phyloP scores from a whole-genome alignment of 1,140 invertebrate genomes.

The Amyelois transitella region DNA sequence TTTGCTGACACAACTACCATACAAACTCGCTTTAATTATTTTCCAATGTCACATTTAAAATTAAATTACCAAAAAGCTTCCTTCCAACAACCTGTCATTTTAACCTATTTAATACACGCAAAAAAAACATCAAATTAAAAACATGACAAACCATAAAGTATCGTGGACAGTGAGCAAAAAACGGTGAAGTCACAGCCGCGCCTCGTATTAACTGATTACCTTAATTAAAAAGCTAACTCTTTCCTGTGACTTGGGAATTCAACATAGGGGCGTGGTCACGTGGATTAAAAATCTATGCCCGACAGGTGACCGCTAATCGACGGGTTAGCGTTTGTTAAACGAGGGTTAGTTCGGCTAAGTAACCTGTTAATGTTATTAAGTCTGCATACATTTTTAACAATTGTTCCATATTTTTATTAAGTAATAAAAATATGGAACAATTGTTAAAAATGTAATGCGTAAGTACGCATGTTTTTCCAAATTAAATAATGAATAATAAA shows the following conservation, averaged over 20 bases:
- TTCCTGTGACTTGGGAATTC: constrained; percentile 41
- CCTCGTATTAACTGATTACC: constrained; percentile 67
- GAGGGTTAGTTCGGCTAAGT: too few species aligned
- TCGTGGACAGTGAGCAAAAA: not conserved
- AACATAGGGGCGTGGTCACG: constrained; percentile 26
- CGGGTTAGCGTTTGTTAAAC: not conserved
- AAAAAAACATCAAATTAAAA: not conserved
- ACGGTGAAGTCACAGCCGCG: constrained; percentile 29
- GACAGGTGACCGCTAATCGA: constrained; percentile 7
- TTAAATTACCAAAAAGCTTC: not conserved
- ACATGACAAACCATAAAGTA: not conserved
- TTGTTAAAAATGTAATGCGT: too few species aligned
- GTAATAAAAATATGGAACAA: too few species aligned
- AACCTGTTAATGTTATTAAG: too few species aligned
- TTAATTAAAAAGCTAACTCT: constrained; percentile 69
- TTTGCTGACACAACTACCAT: too few species aligned
- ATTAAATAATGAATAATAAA: too few species aligned
- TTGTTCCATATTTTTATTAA: too few species aligned
- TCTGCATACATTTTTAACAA: too few species aligned
- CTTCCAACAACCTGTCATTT: not conserved
- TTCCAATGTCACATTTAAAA: too few species aligned
- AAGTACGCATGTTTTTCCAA: too few species aligned
- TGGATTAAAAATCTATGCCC: constrained; percentile 46
- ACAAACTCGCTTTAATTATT: too few species aligned
- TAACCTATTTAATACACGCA: not conserved